Conservation (phyloP, 2,888 invertebrate genomes). For the Priocnemis perturbator region DNA sequence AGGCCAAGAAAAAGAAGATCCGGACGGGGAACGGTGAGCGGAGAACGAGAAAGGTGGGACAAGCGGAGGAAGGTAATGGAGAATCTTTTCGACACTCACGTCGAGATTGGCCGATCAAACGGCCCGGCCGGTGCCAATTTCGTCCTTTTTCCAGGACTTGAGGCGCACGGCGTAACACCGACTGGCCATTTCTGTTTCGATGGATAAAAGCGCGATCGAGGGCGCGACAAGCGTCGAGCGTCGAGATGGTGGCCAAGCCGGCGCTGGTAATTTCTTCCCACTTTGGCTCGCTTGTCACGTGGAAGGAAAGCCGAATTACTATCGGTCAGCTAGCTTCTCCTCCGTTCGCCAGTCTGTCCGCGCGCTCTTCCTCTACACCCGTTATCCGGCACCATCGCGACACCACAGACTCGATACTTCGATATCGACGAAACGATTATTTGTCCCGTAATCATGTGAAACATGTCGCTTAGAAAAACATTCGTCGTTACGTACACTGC, state of each 20-base stretch:
- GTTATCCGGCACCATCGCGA: background rate
- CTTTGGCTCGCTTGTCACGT: conserved; percentile 22
- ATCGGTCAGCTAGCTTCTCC: conserved; percentile 18
- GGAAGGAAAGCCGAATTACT: conserved; percentile 23
- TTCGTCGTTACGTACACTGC: background rate
- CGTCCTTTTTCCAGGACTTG: conserved; percentile 24
- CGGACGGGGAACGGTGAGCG: background rate
- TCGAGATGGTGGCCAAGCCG: background rate
- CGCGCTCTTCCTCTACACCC: background rate
- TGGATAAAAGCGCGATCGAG: conserved; percentile 33
- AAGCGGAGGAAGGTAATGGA: conserved; percentile 23
- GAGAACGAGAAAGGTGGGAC: conserved; percentile 6
- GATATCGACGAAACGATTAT: conserved; percentile 41
- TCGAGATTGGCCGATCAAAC: conserved; percentile 44
- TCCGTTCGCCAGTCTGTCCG: background rate
- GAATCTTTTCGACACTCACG: conserved; percentile 39
- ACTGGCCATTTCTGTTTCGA: conserved; percentile 34
- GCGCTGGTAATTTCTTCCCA: conserved; percentile 27
- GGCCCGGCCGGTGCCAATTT: conserved; percentile 35
- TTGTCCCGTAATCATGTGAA: conserved; percentile 2
- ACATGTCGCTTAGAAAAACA: background rate
- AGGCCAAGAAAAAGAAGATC: background rate
- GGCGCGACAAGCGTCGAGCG: background rate
- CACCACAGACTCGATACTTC: background rate
- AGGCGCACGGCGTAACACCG: conserved; percentile 11